phyloP scores from a whole-genome alignment of 1,140 invertebrate species.

The Bilobella aurantiaca region DNA sequence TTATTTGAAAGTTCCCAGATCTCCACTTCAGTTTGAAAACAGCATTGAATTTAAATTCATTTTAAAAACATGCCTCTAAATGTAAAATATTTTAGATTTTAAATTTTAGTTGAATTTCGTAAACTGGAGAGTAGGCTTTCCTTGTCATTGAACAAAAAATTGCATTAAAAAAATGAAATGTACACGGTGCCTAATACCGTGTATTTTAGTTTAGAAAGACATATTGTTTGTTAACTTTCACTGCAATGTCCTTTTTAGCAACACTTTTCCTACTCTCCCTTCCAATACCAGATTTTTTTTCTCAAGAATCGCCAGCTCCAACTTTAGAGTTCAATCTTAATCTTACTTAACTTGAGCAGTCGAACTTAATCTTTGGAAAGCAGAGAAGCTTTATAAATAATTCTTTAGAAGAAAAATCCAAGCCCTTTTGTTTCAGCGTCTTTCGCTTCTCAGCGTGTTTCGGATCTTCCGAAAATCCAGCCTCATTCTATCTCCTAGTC shows the following conservation, averaged over 20 bases:
- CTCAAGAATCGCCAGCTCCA: neutral
- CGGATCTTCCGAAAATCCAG: too few species aligned
- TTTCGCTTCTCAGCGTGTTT: too few species aligned
- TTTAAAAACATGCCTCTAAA: too few species aligned
- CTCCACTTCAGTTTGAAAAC: neutral
- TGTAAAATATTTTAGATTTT: too few species aligned
- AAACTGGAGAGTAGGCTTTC: too few species aligned
- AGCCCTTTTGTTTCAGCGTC: neutral
- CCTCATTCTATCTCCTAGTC: too few species aligned
- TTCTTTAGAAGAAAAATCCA: neutral
- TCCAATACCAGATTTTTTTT: neutral
- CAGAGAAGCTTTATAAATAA: neutral
- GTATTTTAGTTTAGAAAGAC: neutral
- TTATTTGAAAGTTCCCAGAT: neutral
- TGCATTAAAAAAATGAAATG: neutral
- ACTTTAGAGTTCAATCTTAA: neutral
- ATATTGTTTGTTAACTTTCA: too few species aligned
- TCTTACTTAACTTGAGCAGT: neutral
- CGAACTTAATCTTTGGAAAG: neutral
- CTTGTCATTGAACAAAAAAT: neutral
- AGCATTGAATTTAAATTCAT: neutral
- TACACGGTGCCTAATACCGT: neutral
- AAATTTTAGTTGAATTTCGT: too few species aligned
- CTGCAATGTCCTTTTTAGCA: too few species aligned
- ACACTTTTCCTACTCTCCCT: neutral